These are phyloP conservation scores for Standfussiana lucernea DNA, from an alignment of 2,888 invertebrate genomes.

Conservation along the genomic window DNA sequence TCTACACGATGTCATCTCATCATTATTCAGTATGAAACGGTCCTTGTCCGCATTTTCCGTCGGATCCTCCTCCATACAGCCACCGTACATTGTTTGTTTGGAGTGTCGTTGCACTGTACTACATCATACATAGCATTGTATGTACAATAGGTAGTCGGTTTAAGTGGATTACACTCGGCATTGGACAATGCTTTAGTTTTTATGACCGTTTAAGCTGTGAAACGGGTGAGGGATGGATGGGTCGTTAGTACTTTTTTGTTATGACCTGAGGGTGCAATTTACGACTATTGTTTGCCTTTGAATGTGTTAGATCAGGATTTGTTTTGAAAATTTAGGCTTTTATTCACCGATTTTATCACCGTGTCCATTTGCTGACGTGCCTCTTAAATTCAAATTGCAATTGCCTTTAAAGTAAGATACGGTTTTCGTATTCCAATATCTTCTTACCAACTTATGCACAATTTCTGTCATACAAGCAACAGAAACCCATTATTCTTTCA, in stretches of 20 bases:
- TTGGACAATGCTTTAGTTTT: slow-evolving; percentile 82
- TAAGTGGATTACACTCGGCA: slow-evolving; percentile 82
- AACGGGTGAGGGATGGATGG: slow-evolving; percentile 76
- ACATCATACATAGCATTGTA: slow-evolving; percentile 74
- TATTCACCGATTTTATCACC: slow-evolving; percentile 28
- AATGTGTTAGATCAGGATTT: slow-evolving; percentile 63
- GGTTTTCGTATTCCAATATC: neutral
- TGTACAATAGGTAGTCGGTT: slow-evolving; percentile 73
- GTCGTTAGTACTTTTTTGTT: slow-evolving; percentile 77
- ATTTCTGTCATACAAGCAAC: neutral
- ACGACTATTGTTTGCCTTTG: slow-evolving; percentile 74
- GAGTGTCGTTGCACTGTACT: slow-evolving; percentile 73
- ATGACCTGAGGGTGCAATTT: slow-evolving; percentile 76
- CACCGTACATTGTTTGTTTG: slow-evolving; percentile 69
- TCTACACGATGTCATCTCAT: slow-evolving; percentile 70
- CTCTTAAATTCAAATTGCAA: neutral
- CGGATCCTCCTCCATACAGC: slow-evolving; percentile 62
- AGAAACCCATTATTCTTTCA: neutral
- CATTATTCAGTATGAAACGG: slow-evolving; percentile 73
- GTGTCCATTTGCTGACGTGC: neutral
- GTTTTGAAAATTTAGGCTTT: slow-evolving; percentile 34
- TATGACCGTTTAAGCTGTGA: slow-evolving; percentile 78
- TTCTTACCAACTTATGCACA: neutral
- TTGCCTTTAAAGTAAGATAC: neutral
- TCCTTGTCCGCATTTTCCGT: slow-evolving; percentile 69